Evolutionary conservation across 2,888 invertebrate genomes (phyloP), one percentile per base, ranked within the genome.

Genomic region (Odontomyia ornata): DNA sequence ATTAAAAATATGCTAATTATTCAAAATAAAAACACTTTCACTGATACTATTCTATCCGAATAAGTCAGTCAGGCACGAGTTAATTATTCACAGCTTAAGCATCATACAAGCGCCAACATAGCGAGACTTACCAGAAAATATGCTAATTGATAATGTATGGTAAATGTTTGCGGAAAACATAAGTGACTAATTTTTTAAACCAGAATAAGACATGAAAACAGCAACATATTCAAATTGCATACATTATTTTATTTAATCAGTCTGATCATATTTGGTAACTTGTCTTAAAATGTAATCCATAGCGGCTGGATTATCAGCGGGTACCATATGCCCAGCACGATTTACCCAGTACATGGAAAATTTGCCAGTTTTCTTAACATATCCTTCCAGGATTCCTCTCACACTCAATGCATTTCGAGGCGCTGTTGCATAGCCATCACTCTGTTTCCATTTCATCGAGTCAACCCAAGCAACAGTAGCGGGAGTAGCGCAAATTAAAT

Each of bases 401-500:
- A 91, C 90, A 83, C 89, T 88, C 23, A 95, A 88, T 0, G 91
- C 89, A 0, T 80, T 79, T 69, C 93, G 89, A 0, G 84, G 80
- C 0, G 92, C 87, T 0, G 84, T 84, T 57, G 86, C 85, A 89
- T 93, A 96, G 0, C 84, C 84, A 0, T 87, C 83, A 46, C 90
- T 89, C 25, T 90, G 89, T 5, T 85, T 83, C 93, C 93, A 95
- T 13, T 89, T 86, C 79, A 96, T 87, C 9, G 89, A 88, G 77
- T 93, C 89, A 0, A 95, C 91, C 95, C 95, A 96, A 43, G 89
- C 86, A 30, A 92, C 88, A 76, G 87, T 88, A 90, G 95, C 95
- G 80, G 93, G 90, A 18, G 95, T 94, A 81, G 93, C 92, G 79
- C 94, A 94, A 82, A 96, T 95, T 21, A 96, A 89, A 85, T 96